These are phyloP conservation scores for Drosophila prosaltans DNA, from an alignment of 1,140 invertebrate genomes.

Conservation along the genomic window DNA sequence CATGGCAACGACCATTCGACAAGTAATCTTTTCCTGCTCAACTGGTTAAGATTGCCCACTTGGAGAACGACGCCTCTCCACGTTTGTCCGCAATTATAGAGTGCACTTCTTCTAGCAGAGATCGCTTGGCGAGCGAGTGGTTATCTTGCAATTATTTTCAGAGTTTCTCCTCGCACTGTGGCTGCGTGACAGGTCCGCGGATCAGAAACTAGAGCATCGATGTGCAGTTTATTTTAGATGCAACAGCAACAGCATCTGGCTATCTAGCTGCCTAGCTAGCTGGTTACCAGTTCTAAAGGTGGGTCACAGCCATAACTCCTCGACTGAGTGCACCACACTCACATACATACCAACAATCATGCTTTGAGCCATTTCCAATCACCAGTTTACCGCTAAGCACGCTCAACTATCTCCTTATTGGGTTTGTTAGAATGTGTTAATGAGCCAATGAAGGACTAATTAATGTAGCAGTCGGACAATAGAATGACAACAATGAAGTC, in stretches of 20 bases:
- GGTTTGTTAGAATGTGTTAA: conserved; percentile 67
- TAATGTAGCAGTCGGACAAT: conserved; percentile 22
- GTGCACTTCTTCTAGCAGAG: conserved; percentile 60
- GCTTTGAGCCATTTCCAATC: conserved; percentile 69
- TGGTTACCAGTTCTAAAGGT: conserved; percentile 69
- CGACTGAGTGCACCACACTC: conserved; percentile 13
- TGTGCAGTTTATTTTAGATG: conserved; percentile 51
- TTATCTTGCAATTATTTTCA: conserved; percentile 77
- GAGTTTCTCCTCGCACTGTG: conserved; percentile 68
- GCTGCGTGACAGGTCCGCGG: conserved; percentile 77
- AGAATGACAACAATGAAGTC: background rate
- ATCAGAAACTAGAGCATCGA: conserved; percentile 74
- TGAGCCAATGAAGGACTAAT: conserved; percentile 46
- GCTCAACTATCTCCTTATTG: conserved; percentile 65
- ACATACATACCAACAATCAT: conserved; percentile 25
- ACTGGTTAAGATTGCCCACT: conserved; percentile 58
- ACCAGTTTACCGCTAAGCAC: conserved; percentile 64
- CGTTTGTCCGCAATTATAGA: conserved; percentile 53
- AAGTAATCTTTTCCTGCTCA: conserved; percentile 61
- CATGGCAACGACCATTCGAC: conserved; percentile 51
- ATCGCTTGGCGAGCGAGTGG: conserved; percentile 54
- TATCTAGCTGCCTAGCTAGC: conserved; percentile 5
- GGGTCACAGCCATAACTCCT: conserved; percentile 77
- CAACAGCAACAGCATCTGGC: conserved; percentile 38
- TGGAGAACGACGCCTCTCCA: conserved; percentile 22